Evolutionary conservation across 2,113 vertebrate genomes (phyloP).

Genomic region (Ceyx cyanopectus): DNA sequence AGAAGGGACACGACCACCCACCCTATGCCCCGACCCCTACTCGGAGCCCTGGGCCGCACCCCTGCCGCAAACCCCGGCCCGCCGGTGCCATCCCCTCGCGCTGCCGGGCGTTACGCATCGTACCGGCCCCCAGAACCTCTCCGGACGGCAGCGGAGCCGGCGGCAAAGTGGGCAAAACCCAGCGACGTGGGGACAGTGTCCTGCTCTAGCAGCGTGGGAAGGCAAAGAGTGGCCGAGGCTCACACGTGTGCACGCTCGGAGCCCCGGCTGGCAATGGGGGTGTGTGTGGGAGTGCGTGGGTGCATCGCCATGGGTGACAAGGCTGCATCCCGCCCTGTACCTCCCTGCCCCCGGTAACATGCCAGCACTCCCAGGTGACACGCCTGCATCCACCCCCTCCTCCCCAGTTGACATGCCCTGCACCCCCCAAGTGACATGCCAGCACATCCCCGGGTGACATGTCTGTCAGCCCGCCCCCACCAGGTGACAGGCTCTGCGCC

Average conservation of each 20-base stretch:
- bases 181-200: background rate
- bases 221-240: background rate
- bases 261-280: fast-evolving
- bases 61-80: background rate
- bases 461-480: background rate
- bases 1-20: background rate
- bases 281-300: background rate
- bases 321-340: background rate
- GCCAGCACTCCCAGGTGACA: background rate
- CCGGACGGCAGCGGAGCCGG: background rate
- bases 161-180: background rate
- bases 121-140: fast-evolving
- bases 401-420: too few species aligned
- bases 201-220: fast-evolving
- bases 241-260: background rate
- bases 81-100: fast-evolving
- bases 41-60: background rate
- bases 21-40: fast-evolving
- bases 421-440: background rate
- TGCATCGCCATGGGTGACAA: background rate
- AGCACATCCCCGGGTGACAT: background rate
- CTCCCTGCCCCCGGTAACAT: background rate
- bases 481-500: background rate
- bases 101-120: fast-evolving
- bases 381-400: too few species aligned